Percentiles rank a stretch among this genome's conserved stretches.
phyloP scores from a whole-genome alignment of 2,797 vertebrate genomes.

The Brachymystax lenok region DNA sequence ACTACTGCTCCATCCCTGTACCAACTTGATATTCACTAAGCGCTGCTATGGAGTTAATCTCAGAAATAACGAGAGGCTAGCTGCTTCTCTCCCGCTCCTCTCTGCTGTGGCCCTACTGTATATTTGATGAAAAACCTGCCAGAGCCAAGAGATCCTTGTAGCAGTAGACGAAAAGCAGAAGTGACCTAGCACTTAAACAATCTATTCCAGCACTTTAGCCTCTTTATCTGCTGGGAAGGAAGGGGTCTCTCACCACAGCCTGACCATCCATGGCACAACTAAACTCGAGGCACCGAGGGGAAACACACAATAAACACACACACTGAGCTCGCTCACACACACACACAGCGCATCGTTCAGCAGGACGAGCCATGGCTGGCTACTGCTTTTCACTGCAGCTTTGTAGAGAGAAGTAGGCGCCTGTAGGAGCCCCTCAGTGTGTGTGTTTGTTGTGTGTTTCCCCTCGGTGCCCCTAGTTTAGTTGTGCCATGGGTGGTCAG shows the following conservation, averaged over 20 bases:
- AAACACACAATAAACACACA: background rate
- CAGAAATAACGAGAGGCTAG: conserved; percentile 17
- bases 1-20: no score
- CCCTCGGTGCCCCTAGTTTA: background rate
- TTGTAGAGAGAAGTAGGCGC: conserved; percentile 1
- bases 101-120: background rate
- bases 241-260: no score
- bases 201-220: conserved; percentile 18
- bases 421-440: background rate
- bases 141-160: conserved; percentile 17
- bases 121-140: background rate
- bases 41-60: conserved; percentile 25
- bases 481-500: background rate
- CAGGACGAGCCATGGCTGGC: background rate
- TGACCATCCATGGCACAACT: background rate
- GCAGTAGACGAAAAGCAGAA: conserved; percentile 3
- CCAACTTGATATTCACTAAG: conserved; percentile 35
- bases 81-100: conserved; percentile 14
- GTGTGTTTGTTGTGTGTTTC: background rate
- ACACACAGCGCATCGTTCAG: background rate
- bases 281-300: background rate
- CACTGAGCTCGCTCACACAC: no score
- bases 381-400: conserved; percentile 1
- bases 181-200: conserved; percentile 8
- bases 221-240: background rate